Percentiles rank a stretch among this genome's conserved stretches.
Evolutionary conservation across 2,113 vertebrate genomes (phyloP).

Genomic region (Otis tarda): DNA sequence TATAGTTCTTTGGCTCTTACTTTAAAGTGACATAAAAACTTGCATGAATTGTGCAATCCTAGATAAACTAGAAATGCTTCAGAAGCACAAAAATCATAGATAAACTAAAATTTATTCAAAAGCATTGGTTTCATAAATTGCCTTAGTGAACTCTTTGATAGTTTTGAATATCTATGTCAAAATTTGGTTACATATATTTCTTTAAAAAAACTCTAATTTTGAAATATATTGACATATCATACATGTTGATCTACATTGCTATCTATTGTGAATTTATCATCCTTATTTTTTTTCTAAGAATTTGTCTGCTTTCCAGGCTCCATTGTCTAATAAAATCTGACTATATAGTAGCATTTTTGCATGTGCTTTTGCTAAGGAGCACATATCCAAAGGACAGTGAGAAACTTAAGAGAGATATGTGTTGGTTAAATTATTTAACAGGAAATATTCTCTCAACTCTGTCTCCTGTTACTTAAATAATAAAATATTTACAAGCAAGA

Average conservation of each 20-base stretch:
- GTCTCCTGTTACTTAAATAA: neutral
- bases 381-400: neutral
- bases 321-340: neutral
- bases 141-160: neutral
- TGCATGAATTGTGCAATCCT: neutral
- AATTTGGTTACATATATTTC: neutral
- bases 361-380: neutral
- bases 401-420: neutral
- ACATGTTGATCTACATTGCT: neutral
- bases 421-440: neutral
- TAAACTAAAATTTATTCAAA: neutral
- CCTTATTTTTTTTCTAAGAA: neutral
- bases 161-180: neutral
- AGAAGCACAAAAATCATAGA: neutral
- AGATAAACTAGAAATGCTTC: neutral
- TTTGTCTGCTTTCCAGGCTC: neutral
- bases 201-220: neutral
- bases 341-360: neutral
- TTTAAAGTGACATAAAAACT: neutral
- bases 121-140: neutral
- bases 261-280: neutral
- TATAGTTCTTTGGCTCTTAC: neutral
- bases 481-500: neutral
- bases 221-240: neutral
- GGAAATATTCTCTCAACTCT: neutral